These are phyloP conservation scores for Poicephalus gulielmi DNA, from an alignment of 2,113 vertebrate species.

Conservation along the genomic window DNA sequence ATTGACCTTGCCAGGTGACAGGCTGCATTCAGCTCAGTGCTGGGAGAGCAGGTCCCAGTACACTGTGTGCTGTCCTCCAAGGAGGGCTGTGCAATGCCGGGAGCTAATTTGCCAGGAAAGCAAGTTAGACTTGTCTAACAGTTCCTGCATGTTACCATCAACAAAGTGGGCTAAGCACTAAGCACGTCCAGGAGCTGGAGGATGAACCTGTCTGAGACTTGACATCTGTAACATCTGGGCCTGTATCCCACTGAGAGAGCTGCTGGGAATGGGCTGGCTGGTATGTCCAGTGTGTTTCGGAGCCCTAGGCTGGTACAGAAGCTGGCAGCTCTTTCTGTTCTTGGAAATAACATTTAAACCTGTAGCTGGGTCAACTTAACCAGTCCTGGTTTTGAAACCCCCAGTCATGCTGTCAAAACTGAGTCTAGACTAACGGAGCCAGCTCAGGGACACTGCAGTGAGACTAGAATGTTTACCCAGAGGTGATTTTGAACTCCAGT, in stretches of 20 bases:
- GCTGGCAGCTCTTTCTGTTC: background rate
- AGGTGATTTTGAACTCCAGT: background rate
- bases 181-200: background rate
- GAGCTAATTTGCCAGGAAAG: background rate
- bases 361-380: background rate
- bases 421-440: background rate
- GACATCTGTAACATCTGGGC: no score
- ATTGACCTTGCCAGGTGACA: background rate
- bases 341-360: background rate
- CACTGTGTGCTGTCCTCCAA: accelerated
- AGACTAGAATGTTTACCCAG: background rate
- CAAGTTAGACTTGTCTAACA: background rate
- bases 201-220: background rate
- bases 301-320: background rate
- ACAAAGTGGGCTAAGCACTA: background rate
- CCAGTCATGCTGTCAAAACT: background rate
- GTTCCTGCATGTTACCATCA: background rate
- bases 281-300: accelerated
- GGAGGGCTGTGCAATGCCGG: background rate
- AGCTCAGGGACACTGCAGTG: background rate
- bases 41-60: background rate
- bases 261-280: background rate
- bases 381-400: background rate
- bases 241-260: background rate
- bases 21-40: background rate